phyloP scores from a whole-genome alignment of 2,888 invertebrate species.

The Melanostoma scalare region DNA sequence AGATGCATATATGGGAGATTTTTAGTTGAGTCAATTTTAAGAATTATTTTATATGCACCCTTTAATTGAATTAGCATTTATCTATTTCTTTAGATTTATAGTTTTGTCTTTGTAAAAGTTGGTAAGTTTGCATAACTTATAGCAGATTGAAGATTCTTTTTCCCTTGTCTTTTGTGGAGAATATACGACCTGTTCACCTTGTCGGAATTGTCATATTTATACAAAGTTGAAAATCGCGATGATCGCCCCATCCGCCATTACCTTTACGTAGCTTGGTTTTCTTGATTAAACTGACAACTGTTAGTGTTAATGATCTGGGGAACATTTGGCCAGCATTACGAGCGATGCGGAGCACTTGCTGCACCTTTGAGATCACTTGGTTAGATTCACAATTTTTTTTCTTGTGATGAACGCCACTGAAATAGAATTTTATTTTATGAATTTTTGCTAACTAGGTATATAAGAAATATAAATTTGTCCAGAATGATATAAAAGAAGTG shows the following conservation, averaged over 20 bases:
- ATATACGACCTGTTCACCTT: conserved; percentile 75
- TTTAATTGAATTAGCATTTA: conserved; percentile 54
- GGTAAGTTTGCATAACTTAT: conserved; percentile 32
- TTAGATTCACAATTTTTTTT: conserved; percentile 95
- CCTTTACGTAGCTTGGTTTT: conserved; percentile 91
- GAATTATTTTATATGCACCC: conserved; percentile 38
- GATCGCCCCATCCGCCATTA: conserved; percentile 99
- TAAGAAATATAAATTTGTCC: no score
- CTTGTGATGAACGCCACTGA: conserved; percentile 97
- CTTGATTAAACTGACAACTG: conserved; percentile 86
- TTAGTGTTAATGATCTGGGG: conserved; percentile 87
- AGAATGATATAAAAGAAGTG: no score
- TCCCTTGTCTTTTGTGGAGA: conserved; percentile 14
- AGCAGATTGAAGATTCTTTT: conserved; percentile 35
- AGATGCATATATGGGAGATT: conserved; percentile 1
- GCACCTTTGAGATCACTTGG: conserved; percentile 91
- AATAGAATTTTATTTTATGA: conserved; percentile 75
- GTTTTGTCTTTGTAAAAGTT: conserved; percentile 38
- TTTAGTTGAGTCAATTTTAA: conserved; percentile 30
- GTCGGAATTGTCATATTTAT: conserved; percentile 85
- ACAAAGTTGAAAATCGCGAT: conserved; percentile 91
- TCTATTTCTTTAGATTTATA: conserved; percentile 42
- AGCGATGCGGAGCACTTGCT: conserved; percentile 89
- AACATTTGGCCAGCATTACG: conserved; percentile 86
- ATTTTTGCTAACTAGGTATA: no score